Evolutionary conservation across 2,888 invertebrate species (phyloP), one percentile per base, ranked within the genome.

Genomic region (Aquatica leii): DNA sequence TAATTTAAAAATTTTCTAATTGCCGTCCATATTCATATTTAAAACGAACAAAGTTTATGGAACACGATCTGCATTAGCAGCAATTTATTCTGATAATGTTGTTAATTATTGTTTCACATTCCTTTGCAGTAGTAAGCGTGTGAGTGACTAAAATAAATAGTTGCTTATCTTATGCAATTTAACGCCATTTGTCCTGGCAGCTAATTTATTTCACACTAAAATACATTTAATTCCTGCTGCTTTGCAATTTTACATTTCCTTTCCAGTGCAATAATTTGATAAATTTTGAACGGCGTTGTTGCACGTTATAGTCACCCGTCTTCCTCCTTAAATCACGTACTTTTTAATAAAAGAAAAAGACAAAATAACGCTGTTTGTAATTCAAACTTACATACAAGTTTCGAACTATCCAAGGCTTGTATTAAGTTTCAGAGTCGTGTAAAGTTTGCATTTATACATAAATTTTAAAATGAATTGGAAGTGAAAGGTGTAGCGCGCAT

Each of bases 191-290:
- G 69, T 69, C 68, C 54, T 65, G 69, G 62, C 71, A 70, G 68
- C 66, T 72, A 72, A 73, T 74, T 72, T 74, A 73, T 74, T 71
- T 74, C 70, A n/a, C 68, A 69, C 69, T 53, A 58, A 66, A 69
- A 46, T 67, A 71, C 70, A 66, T 67, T 72, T 69, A 65, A 70
- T 71, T 72, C 71, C 69, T 69, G 69, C 69, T 69, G 69, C 67
- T 67, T 63, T 64, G 69, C 69, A 67, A 69, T 71, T 72, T 71
- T 70, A 71, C 71, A 71, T 72, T 72, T 72, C 73, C 71, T 68
- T 61, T 65, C 66, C 61, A 65, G 66, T 52, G 69, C 69, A 71
- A 71, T 74, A 70, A 73, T 74, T 73, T 73, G 56, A 15, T 55
- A 31, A 31, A 56, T 55, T 59, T 59, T 52, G 41, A 17, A 55